Evolutionary conservation across 2,797 vertebrate species (phyloP).

Genomic region (Pipistrellus nathusii): DNA sequence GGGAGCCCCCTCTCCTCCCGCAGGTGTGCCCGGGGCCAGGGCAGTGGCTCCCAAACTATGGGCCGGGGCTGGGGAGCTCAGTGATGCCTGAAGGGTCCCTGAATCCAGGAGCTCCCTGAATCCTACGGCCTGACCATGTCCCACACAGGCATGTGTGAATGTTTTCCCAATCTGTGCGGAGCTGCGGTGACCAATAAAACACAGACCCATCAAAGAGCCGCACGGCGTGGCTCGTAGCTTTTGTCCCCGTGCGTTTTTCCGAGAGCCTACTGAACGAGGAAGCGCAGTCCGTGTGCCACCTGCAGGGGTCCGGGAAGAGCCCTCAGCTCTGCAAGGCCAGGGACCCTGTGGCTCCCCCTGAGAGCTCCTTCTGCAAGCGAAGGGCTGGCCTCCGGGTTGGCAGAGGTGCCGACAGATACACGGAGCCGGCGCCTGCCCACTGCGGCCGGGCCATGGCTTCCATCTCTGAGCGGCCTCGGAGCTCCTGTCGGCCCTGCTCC

Average conservation of each 20-base stretch:
- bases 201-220: background rate
- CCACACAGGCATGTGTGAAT: background rate
- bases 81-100: background rate
- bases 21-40: background rate
- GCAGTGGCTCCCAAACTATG: background rate
- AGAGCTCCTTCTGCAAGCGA: background rate
- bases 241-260: background rate
- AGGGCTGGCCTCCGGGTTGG: background rate
- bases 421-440: background rate
- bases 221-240: background rate
- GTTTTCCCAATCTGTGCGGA: conserved; percentile 15
- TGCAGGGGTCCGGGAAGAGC: background rate
- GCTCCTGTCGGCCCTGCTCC: background rate
- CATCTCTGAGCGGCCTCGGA: background rate
- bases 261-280: background rate
- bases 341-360: background rate
- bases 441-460: background rate
- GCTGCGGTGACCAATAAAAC: background rate
- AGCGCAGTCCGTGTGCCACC: background rate
- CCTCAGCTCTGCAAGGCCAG: background rate
- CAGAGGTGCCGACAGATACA: background rate
- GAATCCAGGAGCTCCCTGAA: background rate
- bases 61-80: background rate
- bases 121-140: background rate
- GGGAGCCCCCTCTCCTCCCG: background rate